Evolutionary conservation across 2,888 invertebrate species (phyloP), one percentile per base, ranked within the genome.

Genomic region (Chloromyia formosa): DNA sequence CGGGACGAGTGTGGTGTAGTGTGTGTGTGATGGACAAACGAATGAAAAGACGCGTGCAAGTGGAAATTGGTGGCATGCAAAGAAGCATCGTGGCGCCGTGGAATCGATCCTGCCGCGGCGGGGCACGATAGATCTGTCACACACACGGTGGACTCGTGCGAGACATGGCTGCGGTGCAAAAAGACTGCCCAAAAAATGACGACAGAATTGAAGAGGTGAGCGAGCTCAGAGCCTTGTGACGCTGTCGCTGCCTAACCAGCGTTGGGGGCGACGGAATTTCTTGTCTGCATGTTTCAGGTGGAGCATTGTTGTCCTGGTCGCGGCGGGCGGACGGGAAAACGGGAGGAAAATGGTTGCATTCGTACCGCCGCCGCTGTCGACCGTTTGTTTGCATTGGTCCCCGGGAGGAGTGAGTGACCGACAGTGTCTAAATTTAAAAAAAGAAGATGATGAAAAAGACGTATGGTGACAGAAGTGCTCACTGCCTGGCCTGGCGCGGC

Each of bases 41-140:
- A 71, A 23, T 40, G 71, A 40, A 40, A 71, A 56, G 40, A 69
- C 54, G 69, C 56, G 56, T 54, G n/a, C 53, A 69, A 56, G 56
- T 71, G 14, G 56, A 58, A 18, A n/a, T 40, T 22, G 42, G 60
- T 49, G 12, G 40, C 45, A 45, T 45, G 45, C 22, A 60, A 60
- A 35, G 27, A 35, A 14, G 49, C 61, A 45, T 73, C 61, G 42
- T 45, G 61, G 35, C 27, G 40, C 27, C 49, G 23, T 69, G 18
- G 49, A 58, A 60, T 73, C 49, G 61, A 60, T 61, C 61, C 73
- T 73, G 35, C 12, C n/a, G 14, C 27, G 56, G n/a, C 60, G 27
- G 20, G 9, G 23, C 58, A 58, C 58, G 58, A 16, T 61, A 61
- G 61, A 61, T 61, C 61, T 61, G 7, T 35, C 27, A 4, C n/a